Base-by-base conservation (phyloP, 2,113 vertebrate genomes). In the Micromys minutus region DNA sequence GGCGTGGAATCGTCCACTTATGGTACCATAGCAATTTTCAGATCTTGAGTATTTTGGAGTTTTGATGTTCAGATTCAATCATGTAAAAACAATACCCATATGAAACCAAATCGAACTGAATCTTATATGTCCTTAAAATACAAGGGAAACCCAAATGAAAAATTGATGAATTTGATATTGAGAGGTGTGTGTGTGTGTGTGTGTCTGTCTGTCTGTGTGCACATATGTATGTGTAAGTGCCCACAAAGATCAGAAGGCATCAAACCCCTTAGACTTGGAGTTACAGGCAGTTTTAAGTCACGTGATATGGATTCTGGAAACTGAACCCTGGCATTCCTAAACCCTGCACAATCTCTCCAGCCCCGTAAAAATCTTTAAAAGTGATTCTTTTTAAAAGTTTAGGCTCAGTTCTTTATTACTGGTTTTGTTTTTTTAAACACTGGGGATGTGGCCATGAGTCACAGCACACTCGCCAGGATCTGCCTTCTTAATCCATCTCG, bases 101-200 rank as follows among this genome's bases (percentile, higher is more conserved):
- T 75, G 11, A 86, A 72, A 91, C 91, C 74, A 55, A 34, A 86
- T 5, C 71, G 29, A 95, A 63, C 24, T 91, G 9, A 90, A 90
- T 50, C n/a, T 69, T 42, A 94, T 84, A 31, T 5, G 67, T 94
- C 61, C 13, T 89, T 61, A 93, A 50, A 95, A 72, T 34, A 89
- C 67, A 79, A 45, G 75, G 96, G 50, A 96, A 96, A 79, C 7
- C 76, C 34, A 93, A 89, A 80, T 17, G 52, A 69, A 87, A 95
- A 89, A 55, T 57, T 71, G 69, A 52, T 92, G 17, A 63, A 31
- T 63, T 19, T 92, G 31, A 50, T 79, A 59, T 6, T 2, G 13
- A 87, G 50, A 65, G 63, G 31, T 59, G 7, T 59, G 13, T 61
- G 7, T 83, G 47, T 79, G 39, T 22, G 9, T n/a, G 34, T n/a